Conservation (phyloP, 2,888 invertebrate genomes). For the Cataglyphis albicans region DNA sequence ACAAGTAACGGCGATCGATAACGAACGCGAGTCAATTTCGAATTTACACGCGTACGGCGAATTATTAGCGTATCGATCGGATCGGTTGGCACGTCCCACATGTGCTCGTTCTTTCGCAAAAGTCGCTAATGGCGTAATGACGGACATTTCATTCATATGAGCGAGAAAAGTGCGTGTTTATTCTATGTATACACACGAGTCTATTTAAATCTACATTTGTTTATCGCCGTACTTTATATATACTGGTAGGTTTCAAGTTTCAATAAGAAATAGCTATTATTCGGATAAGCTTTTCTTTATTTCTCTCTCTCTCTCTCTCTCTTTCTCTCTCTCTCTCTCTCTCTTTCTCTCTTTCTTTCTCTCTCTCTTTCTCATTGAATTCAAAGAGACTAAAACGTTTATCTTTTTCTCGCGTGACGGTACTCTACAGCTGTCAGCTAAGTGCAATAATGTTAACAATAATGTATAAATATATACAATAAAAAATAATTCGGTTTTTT, state of each 20-base stretch:
- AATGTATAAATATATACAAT: not conserved
- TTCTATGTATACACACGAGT: too few relatives aligned
- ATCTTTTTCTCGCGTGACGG: not conserved
- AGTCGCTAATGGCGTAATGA: slow-evolving; percentile 13
- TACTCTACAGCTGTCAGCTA: not conserved
- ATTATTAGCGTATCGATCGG: not conserved
- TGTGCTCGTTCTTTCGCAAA: not conserved
- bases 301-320: too few relatives aligned
- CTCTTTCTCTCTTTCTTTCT: too few relatives aligned
- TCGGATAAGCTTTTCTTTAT: not conserved
- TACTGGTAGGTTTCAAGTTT: not conserved
- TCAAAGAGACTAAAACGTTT: not conserved
- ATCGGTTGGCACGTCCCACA: slow-evolving; percentile 6
- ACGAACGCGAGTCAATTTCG: not conserved
- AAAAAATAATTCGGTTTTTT: not conserved
- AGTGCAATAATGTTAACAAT: not conserved
- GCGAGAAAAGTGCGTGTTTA: not conserved
- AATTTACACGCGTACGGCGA: not conserved
- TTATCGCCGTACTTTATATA: not conserved
- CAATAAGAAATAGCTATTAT: not conserved
- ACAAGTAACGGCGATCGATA: not conserved
- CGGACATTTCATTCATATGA: too few relatives aligned
- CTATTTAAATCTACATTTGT: slow-evolving; percentile 3
- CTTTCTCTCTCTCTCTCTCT: not conserved
- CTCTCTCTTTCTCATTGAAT: not conserved